These are phyloP conservation scores for Erythrocebus patas DNA, from an alignment of 2,113 vertebrate species.

Conservation along the genomic window DNA sequence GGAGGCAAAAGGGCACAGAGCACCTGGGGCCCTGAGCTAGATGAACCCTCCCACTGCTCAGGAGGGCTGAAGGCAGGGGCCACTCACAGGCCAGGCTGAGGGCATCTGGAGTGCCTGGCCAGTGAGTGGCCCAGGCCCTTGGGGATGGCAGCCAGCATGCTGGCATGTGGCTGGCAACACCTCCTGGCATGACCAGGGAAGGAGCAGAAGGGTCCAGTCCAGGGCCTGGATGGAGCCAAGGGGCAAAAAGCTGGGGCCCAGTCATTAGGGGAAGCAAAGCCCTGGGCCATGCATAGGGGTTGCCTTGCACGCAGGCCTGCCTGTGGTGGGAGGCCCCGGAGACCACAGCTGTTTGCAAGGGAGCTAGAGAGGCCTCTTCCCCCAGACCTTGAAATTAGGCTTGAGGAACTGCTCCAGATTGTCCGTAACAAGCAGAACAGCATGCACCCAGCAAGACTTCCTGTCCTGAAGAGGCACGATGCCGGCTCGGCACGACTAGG, in stretches of 20 bases:
- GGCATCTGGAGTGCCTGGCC: not conserved
- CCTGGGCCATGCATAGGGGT: too few species aligned
- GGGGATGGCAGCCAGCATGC: fast-evolving
- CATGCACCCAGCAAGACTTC: fast-evolving
- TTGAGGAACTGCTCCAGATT: not conserved
- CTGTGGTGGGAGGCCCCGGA: not conserved
- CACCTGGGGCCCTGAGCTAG: not conserved
- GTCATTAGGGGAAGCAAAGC: not conserved
- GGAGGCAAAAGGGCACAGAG: not conserved
- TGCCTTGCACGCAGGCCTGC: fast-evolving
- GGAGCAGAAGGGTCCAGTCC: not conserved
- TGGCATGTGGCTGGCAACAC: fast-evolving
- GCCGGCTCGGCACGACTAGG: not conserved
- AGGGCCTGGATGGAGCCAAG: not conserved
- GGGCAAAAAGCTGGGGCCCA: not conserved
- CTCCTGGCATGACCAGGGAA: not conserved
- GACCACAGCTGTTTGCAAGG: fast-evolving
- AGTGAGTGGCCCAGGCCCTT: not conserved
- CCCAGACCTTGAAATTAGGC: not conserved
- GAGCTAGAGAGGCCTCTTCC: not conserved
- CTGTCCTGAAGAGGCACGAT: fast-evolving
- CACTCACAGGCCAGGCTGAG: not conserved
- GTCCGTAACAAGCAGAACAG: too few species aligned
- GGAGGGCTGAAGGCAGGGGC: not conserved
- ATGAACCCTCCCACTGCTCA: not conserved